Percentiles rank a stretch among this genome's conserved stretches.
phyloP scores from a whole-genome alignment of 2,797 vertebrate species.

The Liasis olivaceus region DNA sequence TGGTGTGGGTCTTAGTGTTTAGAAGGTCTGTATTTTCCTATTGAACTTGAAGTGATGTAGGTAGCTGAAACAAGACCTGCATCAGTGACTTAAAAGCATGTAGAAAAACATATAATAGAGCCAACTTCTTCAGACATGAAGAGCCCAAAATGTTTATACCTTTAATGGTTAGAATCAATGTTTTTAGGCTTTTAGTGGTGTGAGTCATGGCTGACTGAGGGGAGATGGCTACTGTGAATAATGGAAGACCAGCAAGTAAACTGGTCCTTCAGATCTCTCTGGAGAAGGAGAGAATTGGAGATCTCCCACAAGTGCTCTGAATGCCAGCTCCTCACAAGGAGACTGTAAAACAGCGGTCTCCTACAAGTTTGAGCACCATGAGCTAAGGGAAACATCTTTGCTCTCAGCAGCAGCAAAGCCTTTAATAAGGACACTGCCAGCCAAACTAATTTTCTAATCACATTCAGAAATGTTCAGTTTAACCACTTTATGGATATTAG shows the following conservation, averaged over 20 bases:
- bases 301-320: neutral
- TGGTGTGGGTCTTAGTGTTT: neutral
- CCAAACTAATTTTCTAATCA: neutral
- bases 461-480: neutral
- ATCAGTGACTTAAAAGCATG: neutral
- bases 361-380: neutral
- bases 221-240: neutral
- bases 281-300: neutral
- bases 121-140: neutral
- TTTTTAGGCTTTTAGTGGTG: neutral
- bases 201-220: neutral
- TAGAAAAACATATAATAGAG: neutral
- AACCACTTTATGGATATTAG: neutral
- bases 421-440: neutral
- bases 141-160: neutral
- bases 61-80: neutral
- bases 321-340: neutral
- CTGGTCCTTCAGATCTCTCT: neutral
- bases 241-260: neutral
- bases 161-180: neutral
- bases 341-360: neutral
- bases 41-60: too few species aligned
- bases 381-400: neutral
- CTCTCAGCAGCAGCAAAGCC: neutral
- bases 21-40: neutral